Evolutionary conservation across 2,113 vertebrate genomes (phyloP), one percentile per base, ranked within the genome.

Genomic region (Nestor notabilis): DNA sequence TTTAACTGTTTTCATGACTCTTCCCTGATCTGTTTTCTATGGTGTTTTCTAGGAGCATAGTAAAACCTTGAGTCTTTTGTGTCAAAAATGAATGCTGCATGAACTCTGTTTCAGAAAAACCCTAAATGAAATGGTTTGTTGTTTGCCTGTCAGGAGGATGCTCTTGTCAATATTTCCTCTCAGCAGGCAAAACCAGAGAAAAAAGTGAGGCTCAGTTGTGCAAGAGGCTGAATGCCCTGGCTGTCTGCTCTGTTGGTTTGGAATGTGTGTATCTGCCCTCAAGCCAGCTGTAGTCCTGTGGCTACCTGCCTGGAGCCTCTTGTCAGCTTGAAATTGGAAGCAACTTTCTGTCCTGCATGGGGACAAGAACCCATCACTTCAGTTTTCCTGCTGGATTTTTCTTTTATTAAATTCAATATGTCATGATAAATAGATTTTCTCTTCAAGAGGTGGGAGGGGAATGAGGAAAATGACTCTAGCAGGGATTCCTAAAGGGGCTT

Each of bases 401-500:
- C 28, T 46, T 79, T 27, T 52, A 18, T 47, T 71, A 49, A 70
- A 71, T 49, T 70, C 33, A 52, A 2, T 27, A 25, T 41, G 12
- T n/a, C 10, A 27, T 17, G 16, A 63, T 37, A 79, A 86, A 68
- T 28, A 37, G 2, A 39, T 43, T 64, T 81, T 77, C 33, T 68
- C 11, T 56, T 68, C 83, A 52, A 75, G 52, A 63, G 19, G 5
- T 66, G 10, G 11, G n/a, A 53, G 15, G 18, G 3, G 4, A 44
- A 35, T 0, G 0, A 4, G n/a, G 24, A 46, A 79, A 79, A 61
- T 31, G 0, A 47, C 7, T 56, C 5, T 16, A 76, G 16, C 18
- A 27, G 20, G 14, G 17, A 58, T 68, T 61, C 33, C 37, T 52
- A 20, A 70, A 74, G 11, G 11, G 6, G 4, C 9, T 90, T 56